Evolutionary conservation across 1,140 invertebrate genomes (phyloP).

Genomic region (Rhyacophila brunnea): DNA sequence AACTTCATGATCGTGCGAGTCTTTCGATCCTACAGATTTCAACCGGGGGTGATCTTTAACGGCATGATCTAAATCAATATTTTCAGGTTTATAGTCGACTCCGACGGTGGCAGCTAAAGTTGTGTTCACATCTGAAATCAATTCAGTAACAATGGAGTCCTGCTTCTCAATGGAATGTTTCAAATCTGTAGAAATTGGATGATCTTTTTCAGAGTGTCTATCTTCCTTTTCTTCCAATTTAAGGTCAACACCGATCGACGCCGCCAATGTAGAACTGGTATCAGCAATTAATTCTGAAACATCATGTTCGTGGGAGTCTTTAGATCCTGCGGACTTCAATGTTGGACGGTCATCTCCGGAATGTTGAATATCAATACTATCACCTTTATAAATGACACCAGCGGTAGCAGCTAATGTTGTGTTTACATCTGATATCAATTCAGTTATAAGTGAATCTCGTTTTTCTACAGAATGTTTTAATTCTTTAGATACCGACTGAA

Average conservation of each 20-base stretch:
- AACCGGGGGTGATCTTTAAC: too few relatives aligned
- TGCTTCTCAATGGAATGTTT: background rate
- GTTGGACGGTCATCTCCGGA: too few relatives aligned
- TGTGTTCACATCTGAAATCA: conserved; percentile 25
- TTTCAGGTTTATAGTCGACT: conserved; percentile 24
- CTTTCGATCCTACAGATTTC: background rate
- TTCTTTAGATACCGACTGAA: background rate
- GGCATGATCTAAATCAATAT: background rate
- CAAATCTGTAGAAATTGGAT: background rate
- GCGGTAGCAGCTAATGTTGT: conserved; percentile 15
- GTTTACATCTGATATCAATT: conserved; percentile 15
- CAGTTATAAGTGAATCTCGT: background rate
- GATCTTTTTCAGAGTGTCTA: conserved; percentile 4
- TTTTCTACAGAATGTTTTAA: background rate
- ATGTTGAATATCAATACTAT: too few relatives aligned
- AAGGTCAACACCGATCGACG: conserved; percentile 22
- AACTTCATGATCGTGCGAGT: conserved; percentile 11
- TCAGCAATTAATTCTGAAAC: conserved; percentile 23
- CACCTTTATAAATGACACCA: too few relatives aligned
- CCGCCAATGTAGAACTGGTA: conserved; percentile 23
- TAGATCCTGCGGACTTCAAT: too few relatives aligned
- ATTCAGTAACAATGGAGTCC: conserved; percentile 16
- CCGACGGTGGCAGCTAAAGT: conserved; percentile 29
- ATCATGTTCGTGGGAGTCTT: background rate
- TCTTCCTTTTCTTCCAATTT: conserved; percentile 1